Conservation (phyloP, 2,797 vertebrate genomes). For the Falco columbarius region DNA sequence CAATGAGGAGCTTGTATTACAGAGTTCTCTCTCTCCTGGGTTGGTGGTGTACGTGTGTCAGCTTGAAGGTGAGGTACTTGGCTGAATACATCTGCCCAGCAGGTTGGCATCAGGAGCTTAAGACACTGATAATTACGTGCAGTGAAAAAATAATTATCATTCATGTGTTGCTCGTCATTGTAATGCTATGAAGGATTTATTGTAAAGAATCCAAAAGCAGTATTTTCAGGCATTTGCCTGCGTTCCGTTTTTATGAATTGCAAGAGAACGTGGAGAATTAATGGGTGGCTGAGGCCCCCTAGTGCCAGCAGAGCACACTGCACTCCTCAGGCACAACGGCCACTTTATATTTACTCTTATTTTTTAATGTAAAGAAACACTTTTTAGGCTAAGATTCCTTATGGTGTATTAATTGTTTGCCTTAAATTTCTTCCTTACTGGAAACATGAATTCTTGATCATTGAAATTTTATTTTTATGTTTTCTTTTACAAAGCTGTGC, state of each 20-base stretch:
- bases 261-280: neutral
- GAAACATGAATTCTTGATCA: rapidly evolving
- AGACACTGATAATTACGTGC: neutral
- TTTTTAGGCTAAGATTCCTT: neutral
- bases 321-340: neutral
- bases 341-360: neutral
- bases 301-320: neutral
- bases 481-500: neutral
- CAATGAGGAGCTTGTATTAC: neutral
- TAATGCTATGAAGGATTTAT: neutral
- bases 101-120: neutral
- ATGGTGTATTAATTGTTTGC: neutral
- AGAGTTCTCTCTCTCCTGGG: neutral
- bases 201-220: neutral
- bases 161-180: rapidly evolving
- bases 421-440: neutral
- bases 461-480: neutral
- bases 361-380: neutral
- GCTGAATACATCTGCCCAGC: rapidly evolving
- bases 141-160: neutral
- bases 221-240: neutral
- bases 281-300: slow-evolving; percentile 68
- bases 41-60: rapidly evolving
- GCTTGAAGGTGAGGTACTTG: neutral
- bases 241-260: neutral